Evolutionary conservation across 2,113 vertebrate genomes (phyloP), one percentile per base, ranked within the genome.

Genomic region (Progne subis): DNA sequence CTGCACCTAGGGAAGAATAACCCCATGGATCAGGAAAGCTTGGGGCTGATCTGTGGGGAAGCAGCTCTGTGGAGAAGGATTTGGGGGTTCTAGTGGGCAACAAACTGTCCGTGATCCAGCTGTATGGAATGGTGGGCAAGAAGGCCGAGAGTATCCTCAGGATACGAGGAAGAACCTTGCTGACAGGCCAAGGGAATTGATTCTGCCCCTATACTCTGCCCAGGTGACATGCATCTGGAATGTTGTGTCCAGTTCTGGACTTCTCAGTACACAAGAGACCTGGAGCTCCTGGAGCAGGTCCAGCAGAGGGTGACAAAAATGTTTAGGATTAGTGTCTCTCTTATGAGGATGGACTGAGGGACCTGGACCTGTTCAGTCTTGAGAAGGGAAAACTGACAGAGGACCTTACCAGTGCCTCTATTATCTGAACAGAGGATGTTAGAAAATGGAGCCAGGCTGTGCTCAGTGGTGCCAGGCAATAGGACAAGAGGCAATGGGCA

Each of bases 251-350:
- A 4, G 10, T 19, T 75, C 29, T 43, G 43, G 43, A 5, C 19
- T 65, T 8, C 50, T 7, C 43, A 49, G n/a, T 6, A 16, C 29
- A n/a, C 0, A 0, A 64, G 24, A 63, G 34, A 64, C 50, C 15
- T 9, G 29, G 47, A 55, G 29, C 12, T 78, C 74, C 56, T 55
- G 28, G 28, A 29, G 29, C 12, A n/a, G 57, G 13, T 39, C 57
- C 41, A 49, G 57, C 25, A 55, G n/a, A 49, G 11, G 16, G 15
- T n/a, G 28, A 41, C 16, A 55, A 34, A 25, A 13, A 34, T 16
- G 29, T 29, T 55, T 11, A 29, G 23, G 19, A 26, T 14, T 55
- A 20, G 13, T 13, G 29, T 49, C 3, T 47, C 15, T 55, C 34
- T 47, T 49, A 63, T 0, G 2, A 71, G 29, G 57, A 41, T 24